Evolutionary conservation across 2,888 invertebrate genomes (phyloP), one percentile per base, ranked within the genome.

Genomic region (Psylliodes chrysocephalus): DNA sequence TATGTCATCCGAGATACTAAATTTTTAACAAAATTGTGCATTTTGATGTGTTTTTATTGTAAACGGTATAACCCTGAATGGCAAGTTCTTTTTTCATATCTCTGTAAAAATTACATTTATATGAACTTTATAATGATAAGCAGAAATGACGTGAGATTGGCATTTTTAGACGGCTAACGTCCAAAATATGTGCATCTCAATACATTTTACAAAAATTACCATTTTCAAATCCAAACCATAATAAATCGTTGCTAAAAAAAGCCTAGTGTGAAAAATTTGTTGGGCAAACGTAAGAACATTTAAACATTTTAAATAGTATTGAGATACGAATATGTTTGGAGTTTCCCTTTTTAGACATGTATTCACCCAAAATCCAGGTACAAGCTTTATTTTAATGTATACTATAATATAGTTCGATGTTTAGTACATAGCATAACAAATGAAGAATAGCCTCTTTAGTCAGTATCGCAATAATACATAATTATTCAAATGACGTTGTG

Each of bases 31-130:
- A 81, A 81, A 81, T 80, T 81, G 73, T 75, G 75, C 75, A 75
- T 81, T 81, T 79, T 79, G 73, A 79, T 82, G 76, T 78, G 78
- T 82, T 82, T 61, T 40, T 78, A n/a, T 84, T 83, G 83, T 83
- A 84, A n/a, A n/a, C 86, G 90, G 90, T 89, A 86, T 86, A 87
- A 90, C 90, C 90, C 90, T 89, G 88, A 89, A 86, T 88, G 90
- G 91, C 90, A 90, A 71, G 82, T 81, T 83, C 59, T 80, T 82
- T 82, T 81, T 82, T 82, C 82, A 82, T 82, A 82, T 82, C 82
- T 82, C 79, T 82, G 75, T 77, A 77, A 67, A 76, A 69, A 74
- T 72, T 69, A 75, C 70, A 74, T 73, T 73, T 75, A 71, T 75
- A 73, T 72, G 72, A 67, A 72, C 70, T 67, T 75, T 79, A 79